Percentiles rank a stretch among this genome's conserved stretches.
phyloP scores from a whole-genome alignment of 2,888 invertebrate species.

The Leuctra nigra region DNA sequence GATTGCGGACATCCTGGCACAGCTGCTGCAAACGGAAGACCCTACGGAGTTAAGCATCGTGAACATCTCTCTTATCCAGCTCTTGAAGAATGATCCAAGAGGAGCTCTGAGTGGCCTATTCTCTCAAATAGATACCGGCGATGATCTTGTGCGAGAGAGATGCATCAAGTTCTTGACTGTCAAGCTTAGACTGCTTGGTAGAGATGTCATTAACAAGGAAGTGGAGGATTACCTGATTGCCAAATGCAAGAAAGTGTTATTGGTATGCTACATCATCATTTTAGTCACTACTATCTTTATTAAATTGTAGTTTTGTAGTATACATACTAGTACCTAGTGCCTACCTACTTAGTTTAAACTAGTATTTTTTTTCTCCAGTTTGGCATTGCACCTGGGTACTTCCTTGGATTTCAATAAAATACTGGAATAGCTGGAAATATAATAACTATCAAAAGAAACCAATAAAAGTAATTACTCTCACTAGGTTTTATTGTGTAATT shows the following conservation, averaged over 20 bases:
- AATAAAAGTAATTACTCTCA: not conserved
- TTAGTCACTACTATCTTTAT: no score
- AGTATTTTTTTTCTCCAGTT: no score
- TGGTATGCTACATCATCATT: conserved; percentile 54
- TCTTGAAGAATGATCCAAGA: conserved; percentile 67
- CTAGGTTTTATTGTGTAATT: no score
- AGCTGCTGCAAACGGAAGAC: conserved; percentile 83
- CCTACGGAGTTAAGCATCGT: conserved; percentile 76
- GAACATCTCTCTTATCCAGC: conserved; percentile 70
- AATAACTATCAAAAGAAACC: not conserved
- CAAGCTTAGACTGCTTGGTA: conserved; percentile 72
- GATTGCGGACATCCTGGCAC: conserved; percentile 87
- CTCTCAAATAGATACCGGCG: conserved; percentile 58
- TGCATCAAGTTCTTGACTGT: conserved; percentile 82
- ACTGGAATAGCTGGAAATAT: no score
- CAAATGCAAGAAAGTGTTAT: conserved; percentile 79
- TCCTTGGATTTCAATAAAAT: no score
- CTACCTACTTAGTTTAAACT: no score
- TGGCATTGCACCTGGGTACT: no score
- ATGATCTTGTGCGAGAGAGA: conserved; percentile 74
- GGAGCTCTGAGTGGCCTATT: conserved; percentile 62
- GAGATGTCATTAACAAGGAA: conserved; percentile 72
- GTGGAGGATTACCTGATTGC: conserved; percentile 76
- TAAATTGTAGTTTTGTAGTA: no score
- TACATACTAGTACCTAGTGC: no score